phyloP scores from a whole-genome alignment of 2,797 vertebrate genomes.

The Myotis daubentonii region DNA sequence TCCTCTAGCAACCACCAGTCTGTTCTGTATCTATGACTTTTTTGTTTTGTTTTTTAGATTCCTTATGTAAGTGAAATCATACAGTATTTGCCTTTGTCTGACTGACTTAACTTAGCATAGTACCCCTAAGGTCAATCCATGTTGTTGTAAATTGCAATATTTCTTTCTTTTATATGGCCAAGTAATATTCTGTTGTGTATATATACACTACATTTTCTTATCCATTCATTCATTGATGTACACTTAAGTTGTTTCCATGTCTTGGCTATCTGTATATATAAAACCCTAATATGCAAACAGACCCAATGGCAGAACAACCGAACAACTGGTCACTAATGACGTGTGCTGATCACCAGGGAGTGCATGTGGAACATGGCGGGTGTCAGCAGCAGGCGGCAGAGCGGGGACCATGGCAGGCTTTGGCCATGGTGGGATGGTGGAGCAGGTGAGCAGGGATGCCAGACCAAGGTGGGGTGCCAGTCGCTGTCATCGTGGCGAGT shows the following conservation, averaged over 20 bases:
- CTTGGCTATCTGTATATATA: background rate
- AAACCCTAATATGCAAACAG: no score
- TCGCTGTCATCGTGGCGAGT: no score
- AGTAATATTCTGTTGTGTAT: background rate
- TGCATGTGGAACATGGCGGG: no score
- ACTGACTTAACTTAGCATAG: background rate
- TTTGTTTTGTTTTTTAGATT: background rate
- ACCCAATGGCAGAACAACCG: no score
- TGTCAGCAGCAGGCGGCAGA: no score
- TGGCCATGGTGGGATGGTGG: fast-evolving
- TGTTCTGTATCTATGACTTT: background rate
- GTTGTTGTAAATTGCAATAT: background rate
- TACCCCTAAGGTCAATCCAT: background rate
- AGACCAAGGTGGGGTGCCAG: no score
- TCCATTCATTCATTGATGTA: background rate
- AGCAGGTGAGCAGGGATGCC: no score
- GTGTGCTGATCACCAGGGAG: no score
- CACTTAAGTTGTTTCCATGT: background rate
- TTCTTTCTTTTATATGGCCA: background rate
- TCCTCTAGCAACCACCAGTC: background rate
- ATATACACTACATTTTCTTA: background rate
- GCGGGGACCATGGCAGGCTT: no score
- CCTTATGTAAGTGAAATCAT: background rate
- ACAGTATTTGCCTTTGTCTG: background rate
- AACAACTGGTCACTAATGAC: no score